Evolutionary conservation across 1,140 invertebrate species (phyloP), one percentile per base, ranked within the genome.

Genomic region (Lethrus apterus): DNA sequence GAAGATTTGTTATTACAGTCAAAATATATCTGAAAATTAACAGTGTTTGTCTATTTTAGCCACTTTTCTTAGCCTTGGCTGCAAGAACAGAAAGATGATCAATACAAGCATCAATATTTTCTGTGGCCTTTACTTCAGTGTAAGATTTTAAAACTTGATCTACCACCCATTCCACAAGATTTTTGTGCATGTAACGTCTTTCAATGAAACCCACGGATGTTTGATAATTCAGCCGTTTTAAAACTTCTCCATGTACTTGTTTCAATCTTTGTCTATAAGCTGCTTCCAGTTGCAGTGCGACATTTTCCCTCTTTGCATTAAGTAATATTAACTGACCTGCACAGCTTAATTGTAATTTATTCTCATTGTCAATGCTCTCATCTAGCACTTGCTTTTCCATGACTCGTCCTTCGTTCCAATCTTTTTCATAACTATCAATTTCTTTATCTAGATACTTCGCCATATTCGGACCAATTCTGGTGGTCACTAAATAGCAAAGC

Each of bases 231-330:
- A 93, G 71, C 26, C 87, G 78, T 36, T 78, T 80, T 65, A 89
- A 89, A 1, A 90, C 83, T 70, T 89, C 82, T 24, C 62, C 62
- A 61, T 90, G 88, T 15, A 85, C 83, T 26, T 71, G 66, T 62
- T 81, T 74, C 34, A 87, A 64, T 43, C 92, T 78, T 65, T 88
- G 79, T 49, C 93, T 76, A 70, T 90, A 97, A 4, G 78, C 80
- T 46, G 88, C 85, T 73, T 98, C 94, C 14, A 94, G 71, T 68
- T 97, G 93, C 50, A 97, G 72, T 14, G 78, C 75, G 31, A 97
- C 77, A 71, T 92, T 94, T 67, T 96, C 90, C 59, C 79, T 81
- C 68, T 93, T 94, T 45, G 87, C 87, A 36, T 88, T 78, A 48
- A 88, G 79, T 15, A 95, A 69, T 55, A 88, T 60, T 42, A 78